phyloP scores from a whole-genome alignment of 1,140 invertebrate species.

The Daktulosphaira vitifoliae region DNA sequence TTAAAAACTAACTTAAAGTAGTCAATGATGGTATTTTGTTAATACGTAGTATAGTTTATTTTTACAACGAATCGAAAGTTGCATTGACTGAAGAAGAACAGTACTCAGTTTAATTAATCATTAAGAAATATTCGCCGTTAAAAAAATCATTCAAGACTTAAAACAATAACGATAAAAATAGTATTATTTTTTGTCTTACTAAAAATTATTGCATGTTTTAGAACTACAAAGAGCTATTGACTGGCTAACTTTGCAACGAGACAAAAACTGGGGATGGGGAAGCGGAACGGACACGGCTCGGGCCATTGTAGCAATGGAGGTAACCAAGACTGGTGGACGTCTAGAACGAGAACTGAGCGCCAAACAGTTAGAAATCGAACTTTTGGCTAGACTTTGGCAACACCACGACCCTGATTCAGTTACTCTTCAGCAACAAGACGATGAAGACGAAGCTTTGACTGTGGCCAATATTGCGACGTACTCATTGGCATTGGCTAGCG shows the following conservation, averaged over 20 bases:
- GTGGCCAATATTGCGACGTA: slow-evolving; percentile 63
- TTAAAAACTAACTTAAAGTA: too few species aligned
- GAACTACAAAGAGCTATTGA: slow-evolving; percentile 37
- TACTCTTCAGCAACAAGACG: slow-evolving; percentile 21
- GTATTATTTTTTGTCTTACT: too few species aligned
- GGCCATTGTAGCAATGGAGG: slow-evolving; percentile 37
- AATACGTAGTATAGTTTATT: too few species aligned
- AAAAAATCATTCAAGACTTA: too few species aligned
- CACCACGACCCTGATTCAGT: slow-evolving; percentile 46
- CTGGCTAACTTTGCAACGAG: slow-evolving; percentile 36
- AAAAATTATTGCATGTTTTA: too few species aligned
- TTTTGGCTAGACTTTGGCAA: slow-evolving; percentile 68
- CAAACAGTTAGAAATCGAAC: slow-evolving; percentile 75
- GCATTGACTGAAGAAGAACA: too few species aligned
- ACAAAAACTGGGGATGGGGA: slow-evolving; percentile 38
- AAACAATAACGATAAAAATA: too few species aligned
- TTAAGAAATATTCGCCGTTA: too few species aligned
- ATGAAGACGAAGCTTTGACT: slow-evolving; percentile 53
- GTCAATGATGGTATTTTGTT: too few species aligned
- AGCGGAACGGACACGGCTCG: slow-evolving; percentile 37
- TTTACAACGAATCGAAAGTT: too few species aligned
- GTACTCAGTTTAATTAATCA: too few species aligned
- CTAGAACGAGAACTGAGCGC: slow-evolving; percentile 65
- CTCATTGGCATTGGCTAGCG: slow-evolving; percentile 61
- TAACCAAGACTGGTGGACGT: slow-evolving; percentile 37